Conservation (phyloP, 2,797 vertebrate species). For the Sebastes oblongus region DNA sequence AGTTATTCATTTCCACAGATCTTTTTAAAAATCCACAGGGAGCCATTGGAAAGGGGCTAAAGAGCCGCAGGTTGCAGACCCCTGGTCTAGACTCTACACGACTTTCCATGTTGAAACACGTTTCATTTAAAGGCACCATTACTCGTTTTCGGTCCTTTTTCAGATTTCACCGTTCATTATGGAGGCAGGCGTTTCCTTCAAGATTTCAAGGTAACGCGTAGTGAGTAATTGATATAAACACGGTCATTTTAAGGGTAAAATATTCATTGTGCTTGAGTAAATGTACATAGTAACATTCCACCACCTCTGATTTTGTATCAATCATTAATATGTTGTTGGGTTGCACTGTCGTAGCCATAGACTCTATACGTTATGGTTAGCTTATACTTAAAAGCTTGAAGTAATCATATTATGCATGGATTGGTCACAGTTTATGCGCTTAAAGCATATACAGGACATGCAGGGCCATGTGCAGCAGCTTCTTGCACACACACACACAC, state of each 20-base stretch:
- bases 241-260: too few relatives aligned
- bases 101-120: too few relatives aligned
- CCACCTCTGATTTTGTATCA: neutral
- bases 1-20: too few relatives aligned
- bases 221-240: too few relatives aligned
- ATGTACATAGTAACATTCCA: neutral
- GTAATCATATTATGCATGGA: constrained; percentile 3
- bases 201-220: too few relatives aligned
- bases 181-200: too few relatives aligned
- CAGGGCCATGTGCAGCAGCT: constrained; percentile 1
- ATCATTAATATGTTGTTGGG: neutral
- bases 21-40: too few relatives aligned
- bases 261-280: neutral
- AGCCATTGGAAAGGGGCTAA: accelerated
- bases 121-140: too few relatives aligned
- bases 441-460: constrained; percentile 6
- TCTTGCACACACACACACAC: neutral
- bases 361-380: neutral
- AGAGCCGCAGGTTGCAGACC: too few relatives aligned
- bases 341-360: neutral
- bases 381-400: neutral
- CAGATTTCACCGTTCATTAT: too few relatives aligned
- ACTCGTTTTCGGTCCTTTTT: too few relatives aligned
- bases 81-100: too few relatives aligned
- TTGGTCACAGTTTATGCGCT: neutral